Evolutionary conservation across 2,888 invertebrate species (phyloP), one percentile per base, ranked within the genome.

Genomic region (Tortrix viridana): DNA sequence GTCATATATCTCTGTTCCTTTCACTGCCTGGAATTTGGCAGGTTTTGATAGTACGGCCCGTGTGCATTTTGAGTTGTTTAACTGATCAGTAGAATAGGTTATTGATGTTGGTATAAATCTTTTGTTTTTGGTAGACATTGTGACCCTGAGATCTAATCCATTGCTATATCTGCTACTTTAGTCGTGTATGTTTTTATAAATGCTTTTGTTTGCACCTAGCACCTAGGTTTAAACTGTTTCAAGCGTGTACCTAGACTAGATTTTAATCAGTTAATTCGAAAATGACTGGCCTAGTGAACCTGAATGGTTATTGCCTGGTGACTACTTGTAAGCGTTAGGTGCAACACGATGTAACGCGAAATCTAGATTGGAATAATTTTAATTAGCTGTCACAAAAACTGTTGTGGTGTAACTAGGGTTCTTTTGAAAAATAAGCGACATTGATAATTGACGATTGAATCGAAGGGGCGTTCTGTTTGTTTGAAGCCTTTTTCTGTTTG

Each of bases 201-300:
- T 44, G 59, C 59, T 60, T 60, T 60, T 60, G 52, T 60, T 60
- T 60, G 46, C 52, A 43, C 37, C 16, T 56, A 37, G 44, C 18
- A 52, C 46, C 46, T 50, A 56, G 43, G 49, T 61, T 56, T 56
- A 56, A 46, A n/a, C n/a, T n/a, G n/a, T n/a, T n/a, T n/a, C n/a
- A n/a, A 19, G 22, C 16, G 2, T 54, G 32, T 55, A 23, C 50
- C 50, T n/a, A n/a, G n/a, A n/a, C 19, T 37, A 62, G 62, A 62
- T 62, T 47, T 19, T 57, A 57, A 62, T 62, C 62, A 62, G 44
- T 62, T 50, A 50, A 62, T 62, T 62, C 47, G 56, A 60, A 60
- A 60, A 60, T 62, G 50, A 56, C 32, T 46, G 50, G 38, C 50
- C 56, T 41, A 62, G 62, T 62, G 56, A 56, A 23, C 56, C 50